Evolutionary conservation across 1,140 invertebrate species (phyloP), one percentile per base, ranked within the genome.

Genomic region (Aphidius ervi): DNA sequence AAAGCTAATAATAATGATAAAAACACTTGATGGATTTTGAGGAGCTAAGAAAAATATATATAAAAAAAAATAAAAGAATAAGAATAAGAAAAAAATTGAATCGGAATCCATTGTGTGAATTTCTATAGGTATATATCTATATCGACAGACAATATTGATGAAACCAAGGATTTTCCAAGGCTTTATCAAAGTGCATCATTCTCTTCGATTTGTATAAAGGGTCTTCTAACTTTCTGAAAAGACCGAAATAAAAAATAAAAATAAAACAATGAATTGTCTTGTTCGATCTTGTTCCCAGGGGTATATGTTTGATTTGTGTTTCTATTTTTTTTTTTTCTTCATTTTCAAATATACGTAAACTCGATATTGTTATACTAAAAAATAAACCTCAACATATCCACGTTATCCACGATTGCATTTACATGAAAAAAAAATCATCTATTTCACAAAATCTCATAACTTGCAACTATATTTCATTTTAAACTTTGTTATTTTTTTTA

Each of bases 61-160:
- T 31, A 31, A 31, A 1, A 31, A 23, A 49, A 49, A 49, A 49
- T 9, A 49, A 49, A 23, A 5, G 10, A 39, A 52, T 40, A 52
- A 39, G 39, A 52, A 39, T n/a, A 3, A 52, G 5, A 6, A 52
- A 23, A 39, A 23, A 52, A 39, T n/a, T 37, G 49, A 52, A 52
- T 10, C 40, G n/a, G 40, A 52, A 52, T 52, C 40, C 31, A 39
- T 31, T 52, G 31, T 39, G 40, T 52, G 49, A 39, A 52, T 52
- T 39, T 52, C 23, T 23, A 39, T 31, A 52, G 23, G 23, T 31
- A 31, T 31, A 31, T 31, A 31, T 31, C 23, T 52, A 37, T 52
- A 37, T 39, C 37, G 49, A 52, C 49, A 52, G 49, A 52, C 49
- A 39, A 52, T 52, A 52, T 52, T 52, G 49, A 39, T 52, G 49